Percentiles rank a stretch among this genome's conserved stretches.
Evolutionary conservation across 2,113 vertebrate genomes (phyloP).

Genomic region (Psephotus haematonotus): DNA sequence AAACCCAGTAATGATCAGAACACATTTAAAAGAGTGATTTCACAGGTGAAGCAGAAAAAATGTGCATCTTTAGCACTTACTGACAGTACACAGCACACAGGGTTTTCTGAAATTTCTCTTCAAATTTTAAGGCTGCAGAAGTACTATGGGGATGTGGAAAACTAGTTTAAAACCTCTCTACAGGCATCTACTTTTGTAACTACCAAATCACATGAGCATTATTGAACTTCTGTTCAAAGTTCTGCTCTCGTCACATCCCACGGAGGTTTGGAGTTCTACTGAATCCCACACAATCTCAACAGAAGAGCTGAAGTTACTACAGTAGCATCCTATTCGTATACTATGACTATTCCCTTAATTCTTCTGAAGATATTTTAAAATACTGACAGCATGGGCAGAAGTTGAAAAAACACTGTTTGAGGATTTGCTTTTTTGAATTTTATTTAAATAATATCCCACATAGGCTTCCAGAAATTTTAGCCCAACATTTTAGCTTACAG

Average conservation of each 20-base stretch:
- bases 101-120: not conserved
- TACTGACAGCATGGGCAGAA: not conserved
- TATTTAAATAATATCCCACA: not conserved
- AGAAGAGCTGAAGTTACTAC: not conserved
- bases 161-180: not conserved
- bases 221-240: not conserved
- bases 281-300: not conserved
- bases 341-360: not conserved
- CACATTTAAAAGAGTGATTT: not conserved
- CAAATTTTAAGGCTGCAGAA: not conserved
- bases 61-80: not conserved
- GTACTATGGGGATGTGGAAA: not conserved
- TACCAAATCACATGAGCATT: not conserved
- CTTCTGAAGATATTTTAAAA: not conserved
- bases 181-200: not conserved
- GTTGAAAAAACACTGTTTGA: not conserved
- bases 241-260: not conserved
- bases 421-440: not conserved
- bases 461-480: conserved; percentile 17
- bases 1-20: not conserved
- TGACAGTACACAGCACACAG: not conserved
- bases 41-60: not conserved
- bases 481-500: not conserved
- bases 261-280: not conserved
- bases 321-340: not conserved